Base-by-base conservation (phyloP, 2,113 vertebrate species). In the Gadus chalcogrammus region DNA sequence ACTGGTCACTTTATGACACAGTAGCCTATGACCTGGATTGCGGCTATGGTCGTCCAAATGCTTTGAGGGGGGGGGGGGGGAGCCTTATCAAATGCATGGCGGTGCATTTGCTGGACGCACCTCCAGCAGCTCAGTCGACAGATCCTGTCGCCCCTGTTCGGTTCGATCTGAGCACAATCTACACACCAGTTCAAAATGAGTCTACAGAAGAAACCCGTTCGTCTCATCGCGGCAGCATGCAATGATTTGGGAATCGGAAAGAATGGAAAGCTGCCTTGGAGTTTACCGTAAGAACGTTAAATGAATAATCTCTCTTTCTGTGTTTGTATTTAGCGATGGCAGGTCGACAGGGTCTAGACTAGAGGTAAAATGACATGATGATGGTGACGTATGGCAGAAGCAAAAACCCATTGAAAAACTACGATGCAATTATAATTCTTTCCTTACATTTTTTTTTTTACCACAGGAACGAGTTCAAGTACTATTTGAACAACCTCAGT, bases 261-360 rank as follows among this genome's bases (percentile, higher is more conserved):
- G 15, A 74, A 92, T 35, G 92, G 92, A 1, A 18, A 62, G 0
- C 27, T 94, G 75, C 92, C 93, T 5, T 94, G 93, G 93, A 61
- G 71, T 61, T 70, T 94, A 77, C 91, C 92, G 93, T 94, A 90
- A 94, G 93, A 78, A 20, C 17, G 48, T 35, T 35, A n/a, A 20
- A 28, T 20, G 69, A 69, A n/a, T 35, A 9, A 48, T 48, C 18
- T 16, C 18, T 16, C 9, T 13, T 12, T 48, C 8, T 48, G 42
- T 48, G 11, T 48, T 48, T 48, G 42, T 13, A 48, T 7, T 48
- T 48, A 8, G 2, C 11, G 11, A 8, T 42, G 38, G 38, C 38
- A 8, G 38, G 38, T 42, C 6, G 55, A 60, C 18, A n/a, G 17
- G 58, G 24, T 24, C 24, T 3, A 24, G 24, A 24, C 24, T 3